phyloP scores from a whole-genome alignment of 2,888 invertebrate genomes.

The Trachelus tabidus region DNA sequence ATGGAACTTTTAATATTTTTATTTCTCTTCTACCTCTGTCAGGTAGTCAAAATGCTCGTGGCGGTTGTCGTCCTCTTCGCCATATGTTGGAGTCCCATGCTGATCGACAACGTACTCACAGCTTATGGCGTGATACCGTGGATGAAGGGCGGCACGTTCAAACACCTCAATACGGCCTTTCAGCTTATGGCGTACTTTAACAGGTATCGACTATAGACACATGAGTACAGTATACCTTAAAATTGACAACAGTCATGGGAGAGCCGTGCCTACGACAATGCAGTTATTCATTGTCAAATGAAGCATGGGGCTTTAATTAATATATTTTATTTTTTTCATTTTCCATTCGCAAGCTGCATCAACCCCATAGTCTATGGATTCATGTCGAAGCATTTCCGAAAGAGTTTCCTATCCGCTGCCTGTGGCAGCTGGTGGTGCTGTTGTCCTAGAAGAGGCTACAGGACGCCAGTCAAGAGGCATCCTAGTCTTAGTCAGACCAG shows the following conservation, averaged over 20 bases:
- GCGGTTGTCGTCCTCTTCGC: slow-evolving; percentile 77
- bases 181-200: slow-evolving; percentile 78
- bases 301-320: neutral
- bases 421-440: slow-evolving; percentile 63
- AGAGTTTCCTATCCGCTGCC: slow-evolving; percentile 69
- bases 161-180: slow-evolving; percentile 73
- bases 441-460: slow-evolving; percentile 50
- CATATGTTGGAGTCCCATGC: slow-evolving; percentile 77
- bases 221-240: neutral
- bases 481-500: slow-evolving; percentile 64
- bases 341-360: slow-evolving; percentile 69
- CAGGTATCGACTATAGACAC: slow-evolving; percentile 61
- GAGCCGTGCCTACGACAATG: neutral
- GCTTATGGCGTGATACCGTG: slow-evolving; percentile 70
- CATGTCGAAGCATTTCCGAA: slow-evolving; percentile 78
- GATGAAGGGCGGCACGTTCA: slow-evolving; percentile 68
- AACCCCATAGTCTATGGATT: slow-evolving; percentile 81
- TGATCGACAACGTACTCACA: slow-evolving; percentile 75
- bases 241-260: neutral
- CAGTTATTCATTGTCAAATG: neutral
- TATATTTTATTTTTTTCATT: slow-evolving; percentile 11
- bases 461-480: slow-evolving; percentile 55
- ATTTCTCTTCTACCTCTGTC: slow-evolving; percentile 22
- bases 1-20: neutral
- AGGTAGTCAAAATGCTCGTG: slow-evolving; percentile 82